phyloP scores from a whole-genome alignment of 1,140 invertebrate species.

The Drosophila tani region DNA sequence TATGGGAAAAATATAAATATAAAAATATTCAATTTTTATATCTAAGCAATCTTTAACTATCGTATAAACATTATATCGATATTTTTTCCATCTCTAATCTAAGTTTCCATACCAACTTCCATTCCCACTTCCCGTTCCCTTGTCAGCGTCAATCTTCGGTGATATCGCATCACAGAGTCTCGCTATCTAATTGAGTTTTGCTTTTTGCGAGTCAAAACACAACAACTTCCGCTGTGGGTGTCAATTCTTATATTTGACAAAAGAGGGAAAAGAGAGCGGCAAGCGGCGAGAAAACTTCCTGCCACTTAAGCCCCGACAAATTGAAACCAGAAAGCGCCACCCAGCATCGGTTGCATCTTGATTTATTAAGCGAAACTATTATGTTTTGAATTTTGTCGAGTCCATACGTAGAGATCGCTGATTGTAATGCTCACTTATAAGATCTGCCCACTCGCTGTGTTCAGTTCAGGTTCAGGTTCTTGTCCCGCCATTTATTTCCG shows the following conservation, averaged over 20 bases:
- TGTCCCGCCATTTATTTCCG: slow-evolving; percentile 42
- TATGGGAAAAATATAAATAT: too few relatives aligned
- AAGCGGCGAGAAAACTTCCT: slow-evolving; percentile 37
- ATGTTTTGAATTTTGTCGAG: slow-evolving; percentile 31
- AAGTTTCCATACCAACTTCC: not conserved
- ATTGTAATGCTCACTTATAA: slow-evolving; percentile 14
- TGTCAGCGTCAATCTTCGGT: slow-evolving; percentile 11
- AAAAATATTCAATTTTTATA: not conserved
- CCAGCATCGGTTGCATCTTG: slow-evolving; percentile 48
- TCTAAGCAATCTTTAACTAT: not conserved
- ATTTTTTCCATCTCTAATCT: not conserved
- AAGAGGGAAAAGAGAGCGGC: not conserved
- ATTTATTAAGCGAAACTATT: slow-evolving; percentile 40
- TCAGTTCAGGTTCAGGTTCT: slow-evolving; percentile 23
- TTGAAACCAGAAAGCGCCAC: slow-evolving; percentile 65
- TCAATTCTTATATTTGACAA: slow-evolving; percentile 26
- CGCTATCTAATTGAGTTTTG: slow-evolving; percentile 37
- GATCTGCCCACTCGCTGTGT: slow-evolving; percentile 25
- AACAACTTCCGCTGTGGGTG: slow-evolving; percentile 53
- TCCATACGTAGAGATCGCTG: slow-evolving; percentile 3
- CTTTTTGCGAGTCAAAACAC: slow-evolving; percentile 25
- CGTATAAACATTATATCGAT: not conserved
- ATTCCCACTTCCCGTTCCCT: not conserved
- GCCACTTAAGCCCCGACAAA: slow-evolving; percentile 55
- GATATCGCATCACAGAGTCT: slow-evolving; percentile 16